Conservation (phyloP, 2,113 vertebrate species). For the Balaeniceps rex region DNA sequence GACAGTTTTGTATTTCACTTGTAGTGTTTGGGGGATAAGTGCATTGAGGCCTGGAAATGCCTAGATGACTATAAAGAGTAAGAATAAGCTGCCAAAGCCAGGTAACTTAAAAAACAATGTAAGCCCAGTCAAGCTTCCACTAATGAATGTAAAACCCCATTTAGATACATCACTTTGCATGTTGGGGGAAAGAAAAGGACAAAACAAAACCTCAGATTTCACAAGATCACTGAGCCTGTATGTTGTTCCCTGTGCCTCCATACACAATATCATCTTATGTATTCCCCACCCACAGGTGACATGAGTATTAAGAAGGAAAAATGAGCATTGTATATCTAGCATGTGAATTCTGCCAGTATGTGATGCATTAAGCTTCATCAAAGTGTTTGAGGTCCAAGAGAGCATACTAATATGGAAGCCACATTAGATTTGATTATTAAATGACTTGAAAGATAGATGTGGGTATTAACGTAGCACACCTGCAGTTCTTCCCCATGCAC, state of each 20-base stretch:
- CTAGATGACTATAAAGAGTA: neutral
- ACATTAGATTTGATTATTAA: slow-evolving; percentile 61
- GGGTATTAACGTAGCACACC: slow-evolving; percentile 58
- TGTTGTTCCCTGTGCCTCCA: neutral
- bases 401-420: slow-evolving; percentile 28
- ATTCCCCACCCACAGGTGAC: neutral
- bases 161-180: neutral
- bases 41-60: neutral
- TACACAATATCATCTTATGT: neutral
- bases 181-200: neutral
- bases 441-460: slow-evolving; percentile 67
- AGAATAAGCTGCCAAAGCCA: neutral
- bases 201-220: neutral
- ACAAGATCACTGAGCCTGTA: neutral
- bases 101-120: neutral
- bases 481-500: slow-evolving; percentile 41
- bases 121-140: neutral
- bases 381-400: slow-evolving; percentile 30
- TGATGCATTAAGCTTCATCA: slow-evolving; percentile 38
- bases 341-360: slow-evolving; percentile 2
- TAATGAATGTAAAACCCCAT: neutral
- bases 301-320: slow-evolving; percentile 20
- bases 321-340: neutral
- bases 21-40: neutral
- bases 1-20: neutral